A percentile compares a stretch with the other conserved stretches of the same genome.
phyloP scores from a whole-genome alignment of 2,888 invertebrate genomes.

The Schrankia costaestrigalis region DNA sequence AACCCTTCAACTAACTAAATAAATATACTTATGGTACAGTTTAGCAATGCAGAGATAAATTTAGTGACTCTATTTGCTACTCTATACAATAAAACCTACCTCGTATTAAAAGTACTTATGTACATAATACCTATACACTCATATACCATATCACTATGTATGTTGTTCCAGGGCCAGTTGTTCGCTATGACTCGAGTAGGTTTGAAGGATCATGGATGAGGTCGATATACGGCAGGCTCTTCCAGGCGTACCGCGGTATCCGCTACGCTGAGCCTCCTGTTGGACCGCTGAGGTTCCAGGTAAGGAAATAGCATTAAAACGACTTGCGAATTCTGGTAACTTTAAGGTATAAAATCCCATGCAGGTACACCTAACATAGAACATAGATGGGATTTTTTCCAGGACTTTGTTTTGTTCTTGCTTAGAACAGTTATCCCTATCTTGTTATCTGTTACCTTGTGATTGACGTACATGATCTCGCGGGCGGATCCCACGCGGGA shows the following conservation, averaged over 20 bases:
- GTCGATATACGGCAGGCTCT: constrained; percentile 51
- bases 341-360: background rate
- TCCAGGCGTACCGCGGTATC: constrained; percentile 68
- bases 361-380: background rate
- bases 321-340: background rate
- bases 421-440: too few species aligned
- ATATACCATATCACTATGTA: background rate
- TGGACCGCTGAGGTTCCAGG: constrained; percentile 59
- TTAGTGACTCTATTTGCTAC: too few species aligned
- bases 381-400: background rate
- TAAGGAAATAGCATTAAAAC: constrained; percentile 13
- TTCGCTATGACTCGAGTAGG: constrained; percentile 41
- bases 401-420: background rate
- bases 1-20: background rate
- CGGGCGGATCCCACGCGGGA: background rate
- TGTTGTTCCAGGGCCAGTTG: background rate
- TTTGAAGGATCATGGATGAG: constrained; percentile 57
- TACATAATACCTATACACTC: background rate
- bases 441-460: background rate
- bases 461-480: background rate
- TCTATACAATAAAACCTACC: too few species aligned
- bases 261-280: constrained; percentile 65
- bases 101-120: background rate
- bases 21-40: background rate
- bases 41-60: too few species aligned